Percentiles rank a stretch among this genome's conserved stretches.
Conservation (phyloP, 2,797 vertebrate species). For the Sitta carolinensis region DNA sequence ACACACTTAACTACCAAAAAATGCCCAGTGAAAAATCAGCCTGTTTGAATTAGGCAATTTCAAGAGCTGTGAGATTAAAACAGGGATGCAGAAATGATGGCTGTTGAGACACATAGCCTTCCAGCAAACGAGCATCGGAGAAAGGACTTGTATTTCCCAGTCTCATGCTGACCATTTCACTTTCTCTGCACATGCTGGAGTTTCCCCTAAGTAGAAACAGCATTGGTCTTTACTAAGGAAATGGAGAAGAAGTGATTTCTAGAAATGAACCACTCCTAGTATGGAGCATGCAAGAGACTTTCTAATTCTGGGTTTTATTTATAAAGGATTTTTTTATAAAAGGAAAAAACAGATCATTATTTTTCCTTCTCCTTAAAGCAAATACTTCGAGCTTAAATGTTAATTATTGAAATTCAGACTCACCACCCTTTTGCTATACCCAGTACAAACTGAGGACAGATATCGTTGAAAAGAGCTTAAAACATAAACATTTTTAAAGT, state of each 20-base stretch:
- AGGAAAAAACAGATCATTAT: not conserved
- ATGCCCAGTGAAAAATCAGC: not conserved
- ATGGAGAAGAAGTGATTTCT: not conserved
- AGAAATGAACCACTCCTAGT: not conserved
- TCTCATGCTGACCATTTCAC: not conserved
- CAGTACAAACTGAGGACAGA: not conserved
- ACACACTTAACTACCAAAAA: not conserved
- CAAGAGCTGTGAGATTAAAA: not conserved
- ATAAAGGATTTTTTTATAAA: not conserved
- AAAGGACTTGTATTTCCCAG: not conserved
- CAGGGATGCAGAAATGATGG: not conserved
- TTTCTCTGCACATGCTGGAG: rapidly evolving
- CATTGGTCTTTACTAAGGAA: not conserved
- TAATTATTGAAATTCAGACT: not conserved
- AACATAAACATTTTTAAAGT: not conserved
- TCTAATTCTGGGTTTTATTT: not conserved
- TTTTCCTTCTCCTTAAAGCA: not conserved
- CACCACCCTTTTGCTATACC: not conserved
- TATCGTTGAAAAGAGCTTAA: not conserved
- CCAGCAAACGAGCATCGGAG: not conserved
- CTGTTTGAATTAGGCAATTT: not conserved
- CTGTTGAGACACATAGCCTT: not conserved
- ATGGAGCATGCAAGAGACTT: not conserved
- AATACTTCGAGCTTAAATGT: not conserved
- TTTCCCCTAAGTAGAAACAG: not conserved